Base-by-base conservation (phyloP, 2,888 invertebrate genomes). In the Disparrhopalites patrizii region DNA sequence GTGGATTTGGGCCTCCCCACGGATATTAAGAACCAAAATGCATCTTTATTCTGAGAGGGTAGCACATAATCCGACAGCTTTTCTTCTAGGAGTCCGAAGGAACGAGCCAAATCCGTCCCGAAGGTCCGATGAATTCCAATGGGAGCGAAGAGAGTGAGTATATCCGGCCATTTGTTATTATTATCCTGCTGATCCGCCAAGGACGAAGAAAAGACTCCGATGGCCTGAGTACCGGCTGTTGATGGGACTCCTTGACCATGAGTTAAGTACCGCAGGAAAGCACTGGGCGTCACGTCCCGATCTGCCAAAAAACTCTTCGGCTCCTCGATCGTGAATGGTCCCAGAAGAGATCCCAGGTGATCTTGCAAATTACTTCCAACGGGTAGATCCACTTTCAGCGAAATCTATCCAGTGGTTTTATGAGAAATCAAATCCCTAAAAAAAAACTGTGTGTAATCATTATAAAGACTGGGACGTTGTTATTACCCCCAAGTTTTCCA, bases 21-120 rank as follows among this genome's bases (percentile, higher is more conserved):
- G 7, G 71, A 71, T 2, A 72, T 72, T 54, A 75, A 68, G 4
- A 71, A 69, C 38, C 67, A 68, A 23, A 73, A 70, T 1, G 73
- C 67, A 60, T 73, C 73, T 63, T 68, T 71, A 3, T 70, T 70
- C 13, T 68, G 67, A 13, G 66, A 60, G 52, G 62, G 64, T 0
- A 31, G 62, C 50, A 68, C 70, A 56, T 72, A 73, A 18, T 70
- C 65, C 36, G 57, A 69, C 7, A 70, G 38, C 1, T 56, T 55
- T 8, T 65, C 47, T 33, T 66, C 68, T 8, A 64, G 51, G 1
- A 73, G 62, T 33, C 72, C 67, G 38, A 73, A 73, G 3, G 67
- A 70, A 18, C 67, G 63, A 0, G 72, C 61, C 50, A 70, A 31
- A 3, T 65, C 67, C 25, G 54, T 55, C 2, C 58, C 71, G 15